Conservation (phyloP, 2,113 vertebrate genomes). For the Vombatus ursinus region DNA sequence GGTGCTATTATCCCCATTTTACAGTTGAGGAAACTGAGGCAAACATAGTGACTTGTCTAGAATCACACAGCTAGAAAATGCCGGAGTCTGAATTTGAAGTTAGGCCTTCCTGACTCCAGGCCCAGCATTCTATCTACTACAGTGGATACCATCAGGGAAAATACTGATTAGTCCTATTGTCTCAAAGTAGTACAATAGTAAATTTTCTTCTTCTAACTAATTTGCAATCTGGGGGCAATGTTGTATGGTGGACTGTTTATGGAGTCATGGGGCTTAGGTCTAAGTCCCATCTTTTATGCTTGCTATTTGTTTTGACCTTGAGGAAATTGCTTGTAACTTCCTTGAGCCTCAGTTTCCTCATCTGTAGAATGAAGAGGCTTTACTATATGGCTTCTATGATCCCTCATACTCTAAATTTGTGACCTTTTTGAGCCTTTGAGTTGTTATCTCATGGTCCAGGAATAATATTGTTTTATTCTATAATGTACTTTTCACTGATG, state of each 20-base stretch:
- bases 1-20: neutral
- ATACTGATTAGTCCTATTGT: neutral
- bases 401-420: conserved; percentile 18
- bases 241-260: neutral
- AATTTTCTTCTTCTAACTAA: neutral
- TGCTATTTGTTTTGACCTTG: neutral
- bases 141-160: neutral
- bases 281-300: neutral
- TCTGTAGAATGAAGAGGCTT: neutral
- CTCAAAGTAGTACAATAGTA: neutral
- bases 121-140: neutral
- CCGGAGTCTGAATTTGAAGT: neutral
- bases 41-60: neutral
- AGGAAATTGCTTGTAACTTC: neutral
- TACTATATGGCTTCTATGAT: conserved; percentile 7
- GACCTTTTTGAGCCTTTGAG: neutral
- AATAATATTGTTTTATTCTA: neutral
- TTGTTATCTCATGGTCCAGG: neutral
- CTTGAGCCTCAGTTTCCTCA: neutral
- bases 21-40: neutral
- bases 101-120: neutral
- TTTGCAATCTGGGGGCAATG: neutral
- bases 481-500: neutral
- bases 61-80: neutral
- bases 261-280: neutral